Evolutionary conservation across 2,113 vertebrate genomes (phyloP).

Genomic region (Myiozetetes cayanensis): DNA sequence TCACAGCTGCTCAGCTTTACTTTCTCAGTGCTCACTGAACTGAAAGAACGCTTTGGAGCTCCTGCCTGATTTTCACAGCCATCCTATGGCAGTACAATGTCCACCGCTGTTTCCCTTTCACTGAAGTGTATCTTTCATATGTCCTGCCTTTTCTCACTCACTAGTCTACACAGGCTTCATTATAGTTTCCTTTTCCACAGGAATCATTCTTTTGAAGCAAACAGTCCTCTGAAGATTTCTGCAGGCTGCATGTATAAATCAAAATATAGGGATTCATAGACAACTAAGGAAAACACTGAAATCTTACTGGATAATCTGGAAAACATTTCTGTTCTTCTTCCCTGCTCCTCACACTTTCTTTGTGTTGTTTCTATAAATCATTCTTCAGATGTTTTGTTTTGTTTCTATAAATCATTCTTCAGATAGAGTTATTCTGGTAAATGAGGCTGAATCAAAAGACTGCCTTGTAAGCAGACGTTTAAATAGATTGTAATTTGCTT

Average conservation of each 20-base stretch:
- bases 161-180: background rate
- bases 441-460: background rate
- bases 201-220: background rate
- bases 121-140: background rate
- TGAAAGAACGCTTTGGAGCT: background rate
- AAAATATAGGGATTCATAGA: background rate
- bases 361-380: background rate
- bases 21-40: background rate
- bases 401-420: background rate
- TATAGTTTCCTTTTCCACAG: background rate
- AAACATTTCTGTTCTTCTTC: background rate
- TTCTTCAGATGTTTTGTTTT: background rate
- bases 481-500: background rate
- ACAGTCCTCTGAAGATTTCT: background rate
- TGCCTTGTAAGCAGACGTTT: background rate
- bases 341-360: background rate
- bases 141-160: background rate
- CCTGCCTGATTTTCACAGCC: constrained; percentile 1
- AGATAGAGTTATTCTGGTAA: background rate
- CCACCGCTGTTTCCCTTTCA: background rate
- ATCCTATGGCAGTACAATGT: background rate
- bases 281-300: background rate
- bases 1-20: background rate
- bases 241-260: background rate
- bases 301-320: background rate